These are phyloP conservation scores for Coelopa pilipes DNA, from an alignment of 2,888 invertebrate genomes.

Conservation along the genomic window DNA sequence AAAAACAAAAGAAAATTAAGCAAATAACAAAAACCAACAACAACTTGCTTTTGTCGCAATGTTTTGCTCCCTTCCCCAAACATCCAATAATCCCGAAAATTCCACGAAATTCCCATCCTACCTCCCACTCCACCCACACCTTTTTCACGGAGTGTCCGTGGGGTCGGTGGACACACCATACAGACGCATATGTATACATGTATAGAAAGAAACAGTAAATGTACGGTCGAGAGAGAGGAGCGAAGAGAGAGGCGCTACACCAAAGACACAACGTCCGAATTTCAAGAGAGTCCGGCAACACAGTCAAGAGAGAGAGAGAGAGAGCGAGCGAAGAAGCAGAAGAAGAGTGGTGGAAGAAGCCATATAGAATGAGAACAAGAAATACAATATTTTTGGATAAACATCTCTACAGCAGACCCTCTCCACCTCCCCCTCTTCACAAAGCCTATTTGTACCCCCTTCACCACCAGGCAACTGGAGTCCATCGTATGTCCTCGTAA, in stretches of 20 bases:
- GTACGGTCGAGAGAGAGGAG: not conserved
- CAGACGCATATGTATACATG: constrained; percentile 13
- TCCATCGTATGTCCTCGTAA: too few relatives aligned
- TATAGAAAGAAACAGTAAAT: not conserved
- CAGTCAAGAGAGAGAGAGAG: constrained; percentile 31
- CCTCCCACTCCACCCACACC: constrained; percentile 36
- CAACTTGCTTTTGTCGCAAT: too few relatives aligned
- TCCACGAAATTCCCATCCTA: not conserved
- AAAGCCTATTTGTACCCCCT: not conserved
- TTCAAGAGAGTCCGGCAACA: not conserved
- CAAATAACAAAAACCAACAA: too few relatives aligned
- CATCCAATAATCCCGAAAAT: too few relatives aligned
- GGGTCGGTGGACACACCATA: constrained; percentile 6
- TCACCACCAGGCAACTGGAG: too few relatives aligned
- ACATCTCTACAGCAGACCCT: not conserved
- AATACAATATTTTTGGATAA: constrained; percentile 7
- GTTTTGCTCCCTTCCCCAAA: too few relatives aligned
- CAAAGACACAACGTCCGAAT: constrained; percentile 36
- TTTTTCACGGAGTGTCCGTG: not conserved
- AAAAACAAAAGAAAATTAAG: too few relatives aligned
- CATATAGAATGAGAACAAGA: constrained; percentile 30
- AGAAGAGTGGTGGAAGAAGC: constrained; percentile 36
- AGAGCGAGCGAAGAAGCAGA: too few relatives aligned
- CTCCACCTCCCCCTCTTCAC: too few relatives aligned
- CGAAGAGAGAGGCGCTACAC: not conserved